These are phyloP conservation scores for Thymelicus sylvestris DNA, from an alignment of 2,888 invertebrate genomes.

Conservation along the genomic window DNA sequence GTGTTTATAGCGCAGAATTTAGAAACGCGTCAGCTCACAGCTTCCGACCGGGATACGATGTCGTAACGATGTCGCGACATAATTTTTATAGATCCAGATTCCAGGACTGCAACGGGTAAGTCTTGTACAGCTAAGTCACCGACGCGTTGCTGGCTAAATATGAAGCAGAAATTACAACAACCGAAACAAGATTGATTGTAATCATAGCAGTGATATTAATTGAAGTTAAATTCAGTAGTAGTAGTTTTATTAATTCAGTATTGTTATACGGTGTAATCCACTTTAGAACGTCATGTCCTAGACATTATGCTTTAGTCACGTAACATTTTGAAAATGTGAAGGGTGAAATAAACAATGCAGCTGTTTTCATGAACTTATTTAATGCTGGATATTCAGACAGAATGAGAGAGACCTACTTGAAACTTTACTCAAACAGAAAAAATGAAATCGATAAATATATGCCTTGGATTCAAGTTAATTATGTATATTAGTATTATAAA, in stretches of 20 bases:
- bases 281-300: neutral
- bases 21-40: constrained; percentile 51
- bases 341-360: neutral
- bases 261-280: neutral
- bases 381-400: neutral
- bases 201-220: neutral
- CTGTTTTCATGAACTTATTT: neutral
- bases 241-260: neutral
- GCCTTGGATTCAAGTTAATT: too few species aligned
- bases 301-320: constrained; percentile 14
- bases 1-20: constrained; percentile 63
- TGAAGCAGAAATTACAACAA: too few species aligned
- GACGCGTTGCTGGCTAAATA: too few species aligned
- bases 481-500: too few species aligned
- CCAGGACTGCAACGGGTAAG: too few species aligned
- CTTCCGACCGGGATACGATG: constrained; percentile 21
- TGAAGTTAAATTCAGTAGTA: neutral
- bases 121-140: too few species aligned
- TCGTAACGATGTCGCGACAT: neutral
- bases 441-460: neutral
- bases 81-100: too few species aligned
- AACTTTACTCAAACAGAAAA: too few species aligned
- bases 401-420: too few species aligned
- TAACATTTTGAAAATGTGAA: constrained; percentile 10
- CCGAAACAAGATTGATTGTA: too few species aligned